Evolutionary conservation across 1,140 invertebrate genomes (phyloP), one percentile per base, ranked within the genome.

Genomic region (Neotoxoptera formosana): DNA sequence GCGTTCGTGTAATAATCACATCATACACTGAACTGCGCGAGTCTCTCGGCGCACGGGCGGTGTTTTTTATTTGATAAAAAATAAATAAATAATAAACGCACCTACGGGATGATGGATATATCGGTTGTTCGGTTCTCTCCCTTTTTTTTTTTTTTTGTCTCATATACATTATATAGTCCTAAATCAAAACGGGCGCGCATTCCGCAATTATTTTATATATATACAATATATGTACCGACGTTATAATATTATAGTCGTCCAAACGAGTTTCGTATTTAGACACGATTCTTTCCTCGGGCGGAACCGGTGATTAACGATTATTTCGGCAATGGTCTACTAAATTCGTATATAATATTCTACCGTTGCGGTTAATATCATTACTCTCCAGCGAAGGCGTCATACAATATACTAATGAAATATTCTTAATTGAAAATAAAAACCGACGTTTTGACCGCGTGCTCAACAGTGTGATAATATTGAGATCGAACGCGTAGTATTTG

Each of bases 41-140:
- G 6, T 67, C n/a, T n/a, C n/a, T 4, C 30, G 11, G 30, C 17
- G 30, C 30, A 20, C n/a, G n/a, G 60, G 60, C 60, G 30, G 60
- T 76, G 60, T 67, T 76, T 76, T 76, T 76, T 76, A 76, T 76
- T 76, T 76, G n/a, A 76, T 76, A 76, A 76, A 67, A 76, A 76
- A 76, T 76, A 76, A 76, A 76, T 76, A n/a, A 76, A 76, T 76
- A 76, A 17, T 34, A 76, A 76, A 76, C n/a, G n/a, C 11, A 76
- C 60, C 60, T 76, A n/a, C n/a, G 60, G 17, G 30, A 76, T 20
- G 60, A 76, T 20, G 60, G 14, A 76, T 34, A n/a, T n/a, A n/a
- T 76, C 60, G n/a, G 60, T 76, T 76, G n/a, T 76, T 76, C 30
- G n/a, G n/a, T 76, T 76, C 30, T 76, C 60, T 17, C 14, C 60